Percentiles rank a stretch among this genome's conserved stretches.
These are phyloP conservation scores for Bellardia bayeri DNA, from an alignment of 2,888 invertebrate species.

Conservation along the genomic window DNA sequence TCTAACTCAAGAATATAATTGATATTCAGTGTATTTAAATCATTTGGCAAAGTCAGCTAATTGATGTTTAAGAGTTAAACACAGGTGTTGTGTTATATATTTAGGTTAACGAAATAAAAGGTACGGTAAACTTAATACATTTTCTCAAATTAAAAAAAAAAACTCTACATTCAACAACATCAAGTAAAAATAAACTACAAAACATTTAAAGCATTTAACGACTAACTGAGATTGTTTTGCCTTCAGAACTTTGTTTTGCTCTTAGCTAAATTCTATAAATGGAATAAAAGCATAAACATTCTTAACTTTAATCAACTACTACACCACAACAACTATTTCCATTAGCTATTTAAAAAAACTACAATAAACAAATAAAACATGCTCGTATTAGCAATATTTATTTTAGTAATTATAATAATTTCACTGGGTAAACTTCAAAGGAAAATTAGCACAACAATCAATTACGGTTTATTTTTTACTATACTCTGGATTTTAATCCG, in stretches of 20 bases:
- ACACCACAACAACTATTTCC: no score
- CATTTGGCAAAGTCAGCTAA: neutral
- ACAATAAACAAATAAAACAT: neutral
- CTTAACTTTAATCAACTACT: no score
- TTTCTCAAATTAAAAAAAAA: no score
- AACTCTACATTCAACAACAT: no score
- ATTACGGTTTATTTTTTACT: neutral
- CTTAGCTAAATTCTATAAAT: no score
- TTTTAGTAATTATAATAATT: conserved; percentile 1
- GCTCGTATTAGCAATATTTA: neutral
- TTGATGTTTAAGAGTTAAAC: neutral
- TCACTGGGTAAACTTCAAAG: neutral
- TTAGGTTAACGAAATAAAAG: neutral
- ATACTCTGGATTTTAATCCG: neutral
- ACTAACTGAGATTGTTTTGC: no score
- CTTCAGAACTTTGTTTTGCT: no score
- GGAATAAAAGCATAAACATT: no score
- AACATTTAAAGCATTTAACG: no score
- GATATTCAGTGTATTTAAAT: neutral
- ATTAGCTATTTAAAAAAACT: no score
- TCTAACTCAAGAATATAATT: neutral
- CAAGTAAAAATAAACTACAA: no score
- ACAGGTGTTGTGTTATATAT: neutral
- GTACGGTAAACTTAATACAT: neutral
- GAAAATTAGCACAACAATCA: conserved; percentile 34